Conservation (phyloP, 2,888 invertebrate species). For the Parnassius orleans region DNA sequence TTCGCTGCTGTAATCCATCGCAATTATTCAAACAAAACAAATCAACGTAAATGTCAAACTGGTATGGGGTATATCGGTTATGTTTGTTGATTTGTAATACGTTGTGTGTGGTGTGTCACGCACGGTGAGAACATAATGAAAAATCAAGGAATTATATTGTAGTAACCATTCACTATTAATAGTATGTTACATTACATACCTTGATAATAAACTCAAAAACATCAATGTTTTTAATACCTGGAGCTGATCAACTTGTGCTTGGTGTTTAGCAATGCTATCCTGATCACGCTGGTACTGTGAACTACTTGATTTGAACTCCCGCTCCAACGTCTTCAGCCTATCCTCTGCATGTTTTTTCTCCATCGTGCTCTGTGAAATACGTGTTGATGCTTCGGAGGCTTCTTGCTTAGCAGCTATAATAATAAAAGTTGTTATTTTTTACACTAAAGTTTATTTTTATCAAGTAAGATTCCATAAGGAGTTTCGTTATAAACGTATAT, state of each 20-base stretch:
- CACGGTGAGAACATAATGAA: too few species aligned
- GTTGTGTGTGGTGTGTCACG: too few species aligned
- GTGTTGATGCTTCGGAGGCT: slow-evolving; percentile 88
- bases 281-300: slow-evolving; percentile 85
- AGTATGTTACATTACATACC: too few species aligned
- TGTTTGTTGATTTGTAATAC: too few species aligned
- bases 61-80: too few species aligned
- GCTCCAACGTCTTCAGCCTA: slow-evolving; percentile 83
- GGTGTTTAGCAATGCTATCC: slow-evolving; percentile 66
- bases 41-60: too few species aligned
- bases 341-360: slow-evolving; percentile 83
- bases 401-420: slow-evolving; percentile 86
- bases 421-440: background rate
- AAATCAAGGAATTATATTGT: too few species aligned
- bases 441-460: slow-evolving; percentile 14
- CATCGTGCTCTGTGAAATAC: slow-evolving; percentile 89
- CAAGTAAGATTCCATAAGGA: too few species aligned
- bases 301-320: slow-evolving; percentile 84
- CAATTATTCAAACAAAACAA: too few species aligned
- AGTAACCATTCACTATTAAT: too few species aligned
- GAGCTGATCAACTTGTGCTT: slow-evolving; percentile 61
- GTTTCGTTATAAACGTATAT: too few species aligned
- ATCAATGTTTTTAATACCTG: slow-evolving; percentile 54
- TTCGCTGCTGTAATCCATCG: too few species aligned
- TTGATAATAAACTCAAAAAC: background rate